Evolutionary conservation across 2,113 vertebrate genomes (phyloP), one percentile per base, ranked within the genome.

Genomic region (Fulmarus glacialis): DNA sequence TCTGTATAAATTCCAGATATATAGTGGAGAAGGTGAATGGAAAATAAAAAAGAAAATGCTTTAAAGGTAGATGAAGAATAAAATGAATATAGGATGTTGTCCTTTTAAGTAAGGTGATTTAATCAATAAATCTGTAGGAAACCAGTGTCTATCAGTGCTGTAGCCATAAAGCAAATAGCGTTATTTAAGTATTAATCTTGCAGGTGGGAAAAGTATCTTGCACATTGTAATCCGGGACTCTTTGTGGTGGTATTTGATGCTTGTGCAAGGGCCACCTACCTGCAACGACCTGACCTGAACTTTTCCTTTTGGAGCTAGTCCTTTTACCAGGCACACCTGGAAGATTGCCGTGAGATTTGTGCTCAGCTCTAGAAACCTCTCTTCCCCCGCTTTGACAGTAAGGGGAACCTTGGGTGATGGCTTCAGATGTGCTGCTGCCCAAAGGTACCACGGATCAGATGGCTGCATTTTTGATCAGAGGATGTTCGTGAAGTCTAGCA

Each of bases 201-300:
- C 15, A 59, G 24, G 21, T 32, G 40, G 45, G 29, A 73, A 17
- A 45, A 62, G 8, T 58, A 14, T 56, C 12, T 52, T 24, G 17
- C 11, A 5, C 22, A 23, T 38, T 42, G 38, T 67, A 55, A 62
- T 32, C 20, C 0, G 0, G 29, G 43, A 20, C 8, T 53, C 22
- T 36, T 47, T 0, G 3, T 52, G 19, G 20, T 74, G 21, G 11
- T 68, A 50, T 22, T 36, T 47, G 30, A 14, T 47, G 22, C 34
- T 47, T 47, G 30, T 62, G 43, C 20, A 59, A 79, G 34, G 45
- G 38, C 42, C 12, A 32, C 59, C 40, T 82, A 9, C 22, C 17
- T 80, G 27, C 11, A 27, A 4, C 1, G 3, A 19, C 14, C 22
- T 38, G n/a, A 74, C 15, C 12, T 2, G 1, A 38, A 8, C 29